Percentiles rank a stretch among this genome's conserved stretches.
Evolutionary conservation across 2,888 invertebrate genomes (phyloP).

Genomic region (Agriopis aurantiaria): DNA sequence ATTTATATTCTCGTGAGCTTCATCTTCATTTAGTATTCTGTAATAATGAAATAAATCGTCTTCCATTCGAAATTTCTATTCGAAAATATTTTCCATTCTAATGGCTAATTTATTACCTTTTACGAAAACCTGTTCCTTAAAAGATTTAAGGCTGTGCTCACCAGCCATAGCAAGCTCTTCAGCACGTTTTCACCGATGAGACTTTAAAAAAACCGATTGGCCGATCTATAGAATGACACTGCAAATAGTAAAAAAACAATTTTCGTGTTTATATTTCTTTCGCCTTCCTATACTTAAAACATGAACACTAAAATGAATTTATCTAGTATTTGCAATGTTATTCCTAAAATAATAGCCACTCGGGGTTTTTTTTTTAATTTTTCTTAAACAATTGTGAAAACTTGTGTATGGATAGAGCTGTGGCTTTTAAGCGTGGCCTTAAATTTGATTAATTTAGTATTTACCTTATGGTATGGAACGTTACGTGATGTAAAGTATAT

Average conservation of each 20-base stretch:
- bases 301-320: no score
- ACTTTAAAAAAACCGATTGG: no score
- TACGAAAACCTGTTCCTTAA: neutral
- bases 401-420: no score
- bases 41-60: neutral
- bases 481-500: conserved; percentile 1
- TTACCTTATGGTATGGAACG: neutral
- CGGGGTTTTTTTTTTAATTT: neutral
- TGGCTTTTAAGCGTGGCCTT: no score
- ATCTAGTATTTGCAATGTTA: no score
- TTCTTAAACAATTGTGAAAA: no score
- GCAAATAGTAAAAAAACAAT: neutral
- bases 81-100: neutral
- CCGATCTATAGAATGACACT: neutral
- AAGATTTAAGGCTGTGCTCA: no score
- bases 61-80: conserved; percentile 6
- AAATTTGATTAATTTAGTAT: neutral
- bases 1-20: conserved; percentile 16
- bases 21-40: conserved; percentile 4
- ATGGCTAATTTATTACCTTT: neutral
- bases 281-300: no score
- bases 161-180: no score
- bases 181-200: no score
- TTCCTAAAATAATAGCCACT: no score
- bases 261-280: no score